phyloP scores from a whole-genome alignment of 2,888 invertebrate species.

The Diploptera punctata region DNA sequence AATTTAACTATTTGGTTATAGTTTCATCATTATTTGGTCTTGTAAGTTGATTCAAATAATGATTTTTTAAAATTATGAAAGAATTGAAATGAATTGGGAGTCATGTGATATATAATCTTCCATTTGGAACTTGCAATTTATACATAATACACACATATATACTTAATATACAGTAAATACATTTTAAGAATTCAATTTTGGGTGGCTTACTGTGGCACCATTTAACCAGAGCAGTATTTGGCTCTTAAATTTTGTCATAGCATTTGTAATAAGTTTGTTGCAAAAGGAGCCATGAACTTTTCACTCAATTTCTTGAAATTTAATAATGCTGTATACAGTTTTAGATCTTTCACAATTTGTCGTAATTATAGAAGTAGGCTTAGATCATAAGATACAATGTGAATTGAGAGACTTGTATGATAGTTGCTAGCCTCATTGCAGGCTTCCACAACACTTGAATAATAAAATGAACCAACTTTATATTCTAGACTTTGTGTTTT shows the following conservation, averaged over 20 bases:
- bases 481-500: no score
- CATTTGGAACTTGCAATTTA: slow-evolving; percentile 30
- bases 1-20: no score
- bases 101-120: no score
- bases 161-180: no score
- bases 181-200: slow-evolving; percentile 6
- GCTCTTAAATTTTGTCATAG: slow-evolving; percentile 15
- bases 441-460: slow-evolving; percentile 8
- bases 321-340: slow-evolving; percentile 24
- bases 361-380: slow-evolving; percentile 23
- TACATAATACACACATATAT: not conserved
- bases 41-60: no score
- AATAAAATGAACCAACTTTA: slow-evolving; percentile 23
- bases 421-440: slow-evolving; percentile 21
- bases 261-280: slow-evolving; percentile 3
- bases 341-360: slow-evolving; percentile 31
- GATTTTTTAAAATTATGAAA: no score
- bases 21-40: no score
- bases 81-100: no score
- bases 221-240: not conserved
- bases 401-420: slow-evolving; percentile 25
- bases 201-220: slow-evolving; percentile 12
- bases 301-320: slow-evolving; percentile 16
- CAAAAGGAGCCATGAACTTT: slow-evolving; percentile 10
- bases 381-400: slow-evolving; percentile 25